Evolutionary conservation across 2,888 invertebrate species (phyloP).

Genomic region (Belgica antarctica): DNA sequence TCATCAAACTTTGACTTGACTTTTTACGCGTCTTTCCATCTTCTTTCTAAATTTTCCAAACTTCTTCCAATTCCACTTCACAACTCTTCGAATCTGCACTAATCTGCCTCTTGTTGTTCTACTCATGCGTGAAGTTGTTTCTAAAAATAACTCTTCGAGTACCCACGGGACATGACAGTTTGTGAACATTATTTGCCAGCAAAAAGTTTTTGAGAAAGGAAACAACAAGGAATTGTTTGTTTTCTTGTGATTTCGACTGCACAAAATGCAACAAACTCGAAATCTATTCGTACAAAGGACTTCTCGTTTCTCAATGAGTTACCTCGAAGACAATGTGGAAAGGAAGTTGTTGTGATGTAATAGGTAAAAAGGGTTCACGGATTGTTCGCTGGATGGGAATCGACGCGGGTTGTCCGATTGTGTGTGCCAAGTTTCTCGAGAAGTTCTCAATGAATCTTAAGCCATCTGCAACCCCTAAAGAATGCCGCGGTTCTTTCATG

Average conservation of each 20-base stretch:
- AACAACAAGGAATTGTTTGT: neutral
- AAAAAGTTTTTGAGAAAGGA: slow-evolving; percentile 1
- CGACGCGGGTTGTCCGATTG: slow-evolving; percentile 40
- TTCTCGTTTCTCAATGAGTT: slow-evolving; percentile 7
- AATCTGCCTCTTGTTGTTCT: slow-evolving; percentile 1
- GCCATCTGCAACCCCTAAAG: slow-evolving; percentile 41
- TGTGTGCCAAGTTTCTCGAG: neutral
- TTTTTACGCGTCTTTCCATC: too few relatives aligned
- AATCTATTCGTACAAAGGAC: slow-evolving; percentile 3
- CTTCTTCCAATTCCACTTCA: neutral
- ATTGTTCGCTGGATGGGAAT: slow-evolving; percentile 6
- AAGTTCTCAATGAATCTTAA: neutral
- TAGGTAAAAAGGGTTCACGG: slow-evolving; percentile 29
- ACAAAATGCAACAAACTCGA: slow-evolving; percentile 30
- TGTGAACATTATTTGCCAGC: too few relatives aligned
- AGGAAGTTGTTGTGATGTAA: slow-evolving; percentile 42
- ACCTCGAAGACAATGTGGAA: slow-evolving; percentile 21
- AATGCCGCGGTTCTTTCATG: slow-evolving; percentile 34
- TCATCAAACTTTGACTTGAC: too few relatives aligned
- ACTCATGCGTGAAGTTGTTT: neutral
- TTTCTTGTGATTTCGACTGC: slow-evolving; percentile 23
- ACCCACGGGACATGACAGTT: neutral
- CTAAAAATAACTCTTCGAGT: neutral
- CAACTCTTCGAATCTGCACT: too few relatives aligned
- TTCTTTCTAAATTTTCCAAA: neutral